Evolutionary conservation across 2,888 invertebrate species (phyloP).

Genomic region (Drosophila mercatorum): DNA sequence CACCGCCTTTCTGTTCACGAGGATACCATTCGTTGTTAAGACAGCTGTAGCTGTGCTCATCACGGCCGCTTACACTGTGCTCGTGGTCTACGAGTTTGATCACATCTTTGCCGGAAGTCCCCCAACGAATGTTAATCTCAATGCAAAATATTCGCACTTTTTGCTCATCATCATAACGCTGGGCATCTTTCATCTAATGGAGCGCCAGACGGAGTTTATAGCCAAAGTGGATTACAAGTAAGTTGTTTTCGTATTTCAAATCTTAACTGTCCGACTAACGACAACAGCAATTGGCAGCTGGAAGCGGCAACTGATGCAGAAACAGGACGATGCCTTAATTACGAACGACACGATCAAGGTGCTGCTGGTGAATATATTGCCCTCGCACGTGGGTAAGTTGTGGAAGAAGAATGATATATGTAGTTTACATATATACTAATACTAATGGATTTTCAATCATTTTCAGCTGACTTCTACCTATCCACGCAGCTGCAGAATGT

Average conservation of each 20-base stretch:
- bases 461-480: conserved; percentile 90
- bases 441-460: neutral
- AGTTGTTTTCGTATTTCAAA: conserved; percentile 57
- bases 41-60: conserved; percentile 89
- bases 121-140: conserved; percentile 89
- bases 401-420: no score
- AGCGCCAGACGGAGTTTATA: conserved; percentile 95
- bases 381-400: conserved; percentile 93
- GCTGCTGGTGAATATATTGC: conserved; percentile 95
- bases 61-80: conserved; percentile 88
- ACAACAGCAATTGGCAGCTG: conserved; percentile 85
- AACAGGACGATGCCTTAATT: conserved; percentile 94
- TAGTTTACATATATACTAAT: no score
- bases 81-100: conserved; percentile 88
- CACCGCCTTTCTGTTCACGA: conserved; percentile 92
- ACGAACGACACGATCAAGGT: conserved; percentile 95
- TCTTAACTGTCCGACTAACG: conserved; percentile 27
- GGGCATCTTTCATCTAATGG: conserved; percentile 92
- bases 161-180: conserved; percentile 90
- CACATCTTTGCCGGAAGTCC: conserved; percentile 87
- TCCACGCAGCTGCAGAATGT: conserved; percentile 89
- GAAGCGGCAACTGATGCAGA: conserved; percentile 90
- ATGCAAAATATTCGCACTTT: conserved; percentile 89
- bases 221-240: conserved; percentile 93
- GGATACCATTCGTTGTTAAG: conserved; percentile 93